These are phyloP conservation scores for Microctenopoma steveboyesi DNA, from an alignment of 2,797 vertebrate species.

Conservation along the genomic window DNA sequence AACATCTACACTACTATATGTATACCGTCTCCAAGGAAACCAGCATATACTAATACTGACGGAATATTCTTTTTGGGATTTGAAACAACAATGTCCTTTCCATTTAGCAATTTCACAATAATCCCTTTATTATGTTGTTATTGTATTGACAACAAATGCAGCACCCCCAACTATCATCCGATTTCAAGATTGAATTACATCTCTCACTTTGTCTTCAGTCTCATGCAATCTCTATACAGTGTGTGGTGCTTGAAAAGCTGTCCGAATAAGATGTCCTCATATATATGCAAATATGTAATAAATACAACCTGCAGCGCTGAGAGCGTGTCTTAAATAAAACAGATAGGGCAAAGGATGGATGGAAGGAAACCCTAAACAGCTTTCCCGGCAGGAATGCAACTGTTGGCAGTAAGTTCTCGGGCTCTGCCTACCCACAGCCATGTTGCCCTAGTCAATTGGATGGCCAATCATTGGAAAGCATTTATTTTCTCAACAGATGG, in stretches of 20 bases:
- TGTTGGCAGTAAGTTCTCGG: constrained; percentile 45
- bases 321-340: constrained; percentile 73
- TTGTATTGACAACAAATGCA: constrained; percentile 42
- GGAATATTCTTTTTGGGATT: neutral
- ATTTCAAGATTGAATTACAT: constrained; percentile 57
- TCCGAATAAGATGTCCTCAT: constrained; percentile 55
- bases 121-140: constrained; percentile 29
- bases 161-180: constrained; percentile 53
- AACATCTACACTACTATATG: neutral
- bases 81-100: neutral
- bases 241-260: constrained; percentile 62
- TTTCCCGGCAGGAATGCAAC: constrained; percentile 65
- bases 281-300: constrained; percentile 79
- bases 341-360: constrained; percentile 47
- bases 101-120: constrained; percentile 36
- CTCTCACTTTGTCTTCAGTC: constrained; percentile 64
- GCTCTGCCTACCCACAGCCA: constrained; percentile 40
- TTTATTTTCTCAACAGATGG: constrained; percentile 81
- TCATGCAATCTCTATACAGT: constrained; percentile 59
- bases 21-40: neutral
- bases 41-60: neutral
- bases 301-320: constrained; percentile 73
- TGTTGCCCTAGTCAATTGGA: constrained; percentile 61
- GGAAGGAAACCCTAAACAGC: constrained; percentile 64
- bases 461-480: constrained; percentile 60